Percentiles rank a stretch among this genome's conserved stretches.
Evolutionary conservation across 2,888 invertebrate species (phyloP).

Genomic region (Eilema sororculum): DNA sequence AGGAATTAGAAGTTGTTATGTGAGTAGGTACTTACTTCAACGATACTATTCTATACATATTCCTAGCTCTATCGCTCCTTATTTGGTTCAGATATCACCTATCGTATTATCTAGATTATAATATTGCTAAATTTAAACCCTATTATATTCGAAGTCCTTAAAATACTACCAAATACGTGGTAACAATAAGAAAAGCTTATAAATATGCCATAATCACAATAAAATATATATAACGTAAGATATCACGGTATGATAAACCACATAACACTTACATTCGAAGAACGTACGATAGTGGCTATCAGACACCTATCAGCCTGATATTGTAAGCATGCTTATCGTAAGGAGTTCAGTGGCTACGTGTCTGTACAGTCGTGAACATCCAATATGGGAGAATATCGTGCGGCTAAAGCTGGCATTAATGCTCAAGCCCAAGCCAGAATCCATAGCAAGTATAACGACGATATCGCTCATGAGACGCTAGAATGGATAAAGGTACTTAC

Average conservation of each 20-base stretch:
- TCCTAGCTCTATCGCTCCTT: too few species aligned
- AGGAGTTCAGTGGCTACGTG: slow-evolving; percentile 81
- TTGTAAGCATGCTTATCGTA: slow-evolving; percentile 73
- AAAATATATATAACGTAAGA: slow-evolving; percentile 68
- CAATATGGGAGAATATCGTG: slow-evolving; percentile 82
- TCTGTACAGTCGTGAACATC: slow-evolving; percentile 74
- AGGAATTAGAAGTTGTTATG: background rate
- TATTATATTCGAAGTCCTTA: background rate
- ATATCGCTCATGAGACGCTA: slow-evolving; percentile 95
- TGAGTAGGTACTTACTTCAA: background rate
- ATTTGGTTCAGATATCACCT: background rate
- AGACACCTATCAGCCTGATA: slow-evolving; percentile 72
- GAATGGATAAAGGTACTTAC: slow-evolving; percentile 97
- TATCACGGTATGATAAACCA: slow-evolving; percentile 56
- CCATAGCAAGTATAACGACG: slow-evolving; percentile 98
- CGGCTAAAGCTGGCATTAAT: slow-evolving; percentile 84
- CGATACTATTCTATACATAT: background rate
- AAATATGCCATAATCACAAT: slow-evolving; percentile 57
- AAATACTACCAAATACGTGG: slow-evolving; percentile 36
- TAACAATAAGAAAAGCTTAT: slow-evolving; percentile 30
- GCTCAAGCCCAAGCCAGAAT: slow-evolving; percentile 89
- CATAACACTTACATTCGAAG: slow-evolving; percentile 63
- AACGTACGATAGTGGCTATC: slow-evolving; percentile 76
- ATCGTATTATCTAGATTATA: background rate
- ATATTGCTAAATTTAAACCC: background rate